phyloP scores from a whole-genome alignment of 2,113 vertebrate species.

The Lucifuga dentata region DNA sequence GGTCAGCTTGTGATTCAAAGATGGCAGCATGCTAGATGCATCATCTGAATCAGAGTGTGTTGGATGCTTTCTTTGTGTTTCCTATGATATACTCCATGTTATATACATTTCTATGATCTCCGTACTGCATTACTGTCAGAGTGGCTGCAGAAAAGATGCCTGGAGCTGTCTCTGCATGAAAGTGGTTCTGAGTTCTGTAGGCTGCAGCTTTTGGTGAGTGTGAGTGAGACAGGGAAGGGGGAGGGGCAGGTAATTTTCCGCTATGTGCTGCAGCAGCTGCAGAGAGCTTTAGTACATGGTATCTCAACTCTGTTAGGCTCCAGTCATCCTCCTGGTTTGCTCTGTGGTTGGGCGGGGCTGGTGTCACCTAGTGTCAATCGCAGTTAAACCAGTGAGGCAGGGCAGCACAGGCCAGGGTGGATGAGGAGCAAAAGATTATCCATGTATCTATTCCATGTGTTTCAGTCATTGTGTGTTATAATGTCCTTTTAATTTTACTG shows the following conservation, averaged over 20 bases:
- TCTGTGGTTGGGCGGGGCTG: constrained; percentile 71
- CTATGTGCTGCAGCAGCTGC: constrained; percentile 70
- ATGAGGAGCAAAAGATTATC: constrained; percentile 39
- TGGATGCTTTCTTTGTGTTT: neutral
- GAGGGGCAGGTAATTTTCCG: constrained; percentile 84
- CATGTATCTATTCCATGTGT: constrained; percentile 20
- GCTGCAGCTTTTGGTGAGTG: constrained; percentile 63
- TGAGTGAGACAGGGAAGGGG: constrained; percentile 60
- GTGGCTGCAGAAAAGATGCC: constrained; percentile 53
- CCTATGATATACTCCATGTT: neutral
- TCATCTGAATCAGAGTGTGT: constrained; percentile 30
- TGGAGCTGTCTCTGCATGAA: constrained; percentile 53
- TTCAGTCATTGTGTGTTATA: constrained; percentile 4
- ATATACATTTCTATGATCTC: neutral
- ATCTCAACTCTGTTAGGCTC: constrained; percentile 53
- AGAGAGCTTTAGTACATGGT: constrained; percentile 67
- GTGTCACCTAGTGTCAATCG: constrained; percentile 66
- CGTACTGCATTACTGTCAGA: neutral
- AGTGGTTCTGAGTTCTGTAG: constrained; percentile 51
- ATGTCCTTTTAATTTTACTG: too few species aligned
- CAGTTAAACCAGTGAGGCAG: constrained; percentile 43
- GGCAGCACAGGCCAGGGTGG: constrained; percentile 15
- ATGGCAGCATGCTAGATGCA: constrained; percentile 47
- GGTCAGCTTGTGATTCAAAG: constrained; percentile 72
- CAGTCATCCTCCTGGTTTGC: constrained; percentile 48